Evolutionary conservation across 2,888 invertebrate species (phyloP), one percentile per base, ranked within the genome.

Genomic region (Colletes collaris): DNA sequence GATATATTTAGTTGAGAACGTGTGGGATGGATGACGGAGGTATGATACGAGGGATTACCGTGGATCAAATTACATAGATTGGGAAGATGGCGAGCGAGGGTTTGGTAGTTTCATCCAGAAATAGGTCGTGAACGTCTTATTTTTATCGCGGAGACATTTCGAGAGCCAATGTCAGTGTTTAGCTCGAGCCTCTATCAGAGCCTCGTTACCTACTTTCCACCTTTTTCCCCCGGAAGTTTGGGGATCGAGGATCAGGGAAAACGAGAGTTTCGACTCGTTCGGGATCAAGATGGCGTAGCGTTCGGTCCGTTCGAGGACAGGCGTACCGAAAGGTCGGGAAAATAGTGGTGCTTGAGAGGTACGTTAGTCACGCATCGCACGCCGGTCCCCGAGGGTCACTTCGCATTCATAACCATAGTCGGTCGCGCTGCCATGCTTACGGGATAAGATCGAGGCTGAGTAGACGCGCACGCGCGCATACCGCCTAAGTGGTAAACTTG

Each of bases 401-500:
- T 76, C 62, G 70, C 69, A 63, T 79, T 79, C 70, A 53, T 79
- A 72, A 71, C 66, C 66, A 27, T 27, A 63, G 50, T n/a, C 37
- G 44, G 46, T 6, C 6, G 8, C 6, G 63, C 27, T 19, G 60
- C 16, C 19, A 56, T 62, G 65, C 64, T 65, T 59, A 53, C 52
- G 16, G 66, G 66, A 71, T 71, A 68, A 73, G 60, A 79, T 72
- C 72, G 50, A 35, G 3, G 16, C 37, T 40, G 55, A n/a, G 8
- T 11, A 58, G 16, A 7, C 8, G 73, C 59, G 72, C 66, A 66
- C 67, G 62, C 64, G 74, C 64, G 56, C 60, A 6, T 19, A 11
- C 35, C 68, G 76, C 78, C 80, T 88, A 88, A 91, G 89, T 88
- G 89, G 90, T 89, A 91, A 91, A 92, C 91, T 92, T 91, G 91